A percentile compares a stretch with the other conserved stretches of the same genome.
phyloP scores from a whole-genome alignment of 2,113 vertebrate species.

The Nothoprocta perdicaria region DNA sequence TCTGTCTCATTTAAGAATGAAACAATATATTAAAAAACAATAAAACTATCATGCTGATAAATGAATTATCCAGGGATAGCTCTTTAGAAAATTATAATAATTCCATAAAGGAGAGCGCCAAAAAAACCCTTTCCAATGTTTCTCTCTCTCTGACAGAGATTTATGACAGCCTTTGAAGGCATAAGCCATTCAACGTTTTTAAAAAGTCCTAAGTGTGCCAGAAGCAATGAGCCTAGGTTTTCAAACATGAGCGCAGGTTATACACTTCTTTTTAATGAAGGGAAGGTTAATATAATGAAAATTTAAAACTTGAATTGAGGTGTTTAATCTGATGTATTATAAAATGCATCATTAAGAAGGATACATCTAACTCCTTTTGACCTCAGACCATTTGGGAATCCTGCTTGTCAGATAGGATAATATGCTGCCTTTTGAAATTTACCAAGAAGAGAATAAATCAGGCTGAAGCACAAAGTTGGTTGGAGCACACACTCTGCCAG shows the following conservation, averaged over 20 bases:
- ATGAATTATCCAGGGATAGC: constrained; percentile 14
- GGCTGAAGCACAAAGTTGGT: background rate
- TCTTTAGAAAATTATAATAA: constrained; percentile 17
- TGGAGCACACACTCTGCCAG: background rate
- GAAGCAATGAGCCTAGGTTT: background rate
- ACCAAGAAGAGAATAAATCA: background rate
- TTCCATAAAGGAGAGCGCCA: background rate
- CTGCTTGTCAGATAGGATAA: background rate
- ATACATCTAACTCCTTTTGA: background rate
- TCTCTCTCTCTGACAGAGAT: background rate
- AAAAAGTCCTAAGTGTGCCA: background rate
- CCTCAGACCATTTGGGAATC: background rate
- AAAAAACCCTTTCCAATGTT: background rate
- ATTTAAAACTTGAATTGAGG: background rate
- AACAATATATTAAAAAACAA: constrained; percentile 21
- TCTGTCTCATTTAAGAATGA: constrained; percentile 23
- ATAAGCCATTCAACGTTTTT: background rate
- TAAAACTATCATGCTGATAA: constrained; percentile 44
- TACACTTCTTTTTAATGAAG: background rate
- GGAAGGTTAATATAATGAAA: background rate
- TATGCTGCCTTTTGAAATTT: background rate
- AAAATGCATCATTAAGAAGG: background rate
- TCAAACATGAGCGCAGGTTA: background rate
- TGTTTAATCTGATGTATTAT: background rate
- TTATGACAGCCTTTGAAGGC: constrained; percentile 14